phyloP scores from a whole-genome alignment of 2,888 invertebrate species.

The Drosophila nr. perissopoda region DNA sequence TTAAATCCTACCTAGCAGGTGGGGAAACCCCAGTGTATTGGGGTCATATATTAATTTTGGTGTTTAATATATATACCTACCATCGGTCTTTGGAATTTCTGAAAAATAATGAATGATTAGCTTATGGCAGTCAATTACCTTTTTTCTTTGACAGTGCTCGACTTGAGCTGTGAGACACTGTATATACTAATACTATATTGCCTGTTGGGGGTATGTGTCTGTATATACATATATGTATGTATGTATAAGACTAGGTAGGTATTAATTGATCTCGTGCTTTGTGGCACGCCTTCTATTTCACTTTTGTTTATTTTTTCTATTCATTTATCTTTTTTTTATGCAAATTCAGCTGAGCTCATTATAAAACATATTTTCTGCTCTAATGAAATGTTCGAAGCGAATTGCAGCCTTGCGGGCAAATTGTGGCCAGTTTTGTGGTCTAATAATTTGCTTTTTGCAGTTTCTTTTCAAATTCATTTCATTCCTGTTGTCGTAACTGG shows the following conservation, averaged over 20 bases:
- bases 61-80: no score
- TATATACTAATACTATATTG: not conserved
- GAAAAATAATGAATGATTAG: no score
- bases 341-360: constrained; percentile 60
- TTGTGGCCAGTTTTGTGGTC: constrained; percentile 47
- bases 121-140: no score
- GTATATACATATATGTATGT: not conserved
- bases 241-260: constrained; percentile 13
- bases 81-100: no score
- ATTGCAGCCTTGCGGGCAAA: constrained; percentile 58
- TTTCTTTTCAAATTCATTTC: constrained; percentile 14
- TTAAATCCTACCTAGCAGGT: no score
- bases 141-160: no score
- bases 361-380: constrained; percentile 67
- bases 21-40: no score
- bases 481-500: constrained; percentile 44
- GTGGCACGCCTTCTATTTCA: constrained; percentile 57
- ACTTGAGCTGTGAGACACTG: no score
- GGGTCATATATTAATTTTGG: no score
- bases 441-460: constrained; percentile 52
- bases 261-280: constrained; percentile 60
- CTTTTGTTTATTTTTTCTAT: constrained; percentile 31
- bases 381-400: constrained; percentile 60
- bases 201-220: not conserved
- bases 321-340: constrained; percentile 32